These are phyloP conservation scores for Tangara arthus DNA, from an alignment of 2,797 vertebrate species.

Conservation along the genomic window DNA sequence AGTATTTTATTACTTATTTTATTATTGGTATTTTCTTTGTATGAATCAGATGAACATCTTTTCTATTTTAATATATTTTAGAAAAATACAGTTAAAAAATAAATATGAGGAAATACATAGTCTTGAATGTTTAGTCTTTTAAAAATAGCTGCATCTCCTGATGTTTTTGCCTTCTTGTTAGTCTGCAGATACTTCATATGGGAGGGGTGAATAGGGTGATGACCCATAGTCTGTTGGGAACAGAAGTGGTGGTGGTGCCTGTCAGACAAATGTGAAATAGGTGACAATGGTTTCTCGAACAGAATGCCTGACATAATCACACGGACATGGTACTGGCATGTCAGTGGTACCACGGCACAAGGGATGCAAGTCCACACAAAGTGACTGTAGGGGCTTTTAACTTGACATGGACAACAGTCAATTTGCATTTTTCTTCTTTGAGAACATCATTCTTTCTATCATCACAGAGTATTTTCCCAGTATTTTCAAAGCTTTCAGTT, in stretches of 20 bases:
- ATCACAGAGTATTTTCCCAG: background rate
- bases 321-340: background rate
- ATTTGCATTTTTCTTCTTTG: background rate
- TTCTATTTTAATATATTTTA: constrained; percentile 83
- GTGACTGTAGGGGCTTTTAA: background rate
- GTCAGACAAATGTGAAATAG: background rate
- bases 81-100: constrained; percentile 73
- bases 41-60: constrained; percentile 74
- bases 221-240: background rate
- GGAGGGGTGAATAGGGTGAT: background rate
- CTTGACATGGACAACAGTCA: background rate
- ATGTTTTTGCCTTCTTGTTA: background rate
- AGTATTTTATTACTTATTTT: constrained; percentile 79
- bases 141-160: background rate
- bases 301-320: background rate
- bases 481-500: background rate
- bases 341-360: background rate
- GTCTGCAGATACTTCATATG: background rate
- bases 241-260: background rate
- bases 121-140: constrained; percentile 40
- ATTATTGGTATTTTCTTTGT: constrained; percentile 78
- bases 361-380: background rate
- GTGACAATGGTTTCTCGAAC: background rate
- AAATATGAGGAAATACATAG: constrained; percentile 64
- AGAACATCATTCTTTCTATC: background rate